These are phyloP conservation scores for Pyrochroa serraticornis DNA, from an alignment of 2,888 invertebrate species.

Conservation along the genomic window DNA sequence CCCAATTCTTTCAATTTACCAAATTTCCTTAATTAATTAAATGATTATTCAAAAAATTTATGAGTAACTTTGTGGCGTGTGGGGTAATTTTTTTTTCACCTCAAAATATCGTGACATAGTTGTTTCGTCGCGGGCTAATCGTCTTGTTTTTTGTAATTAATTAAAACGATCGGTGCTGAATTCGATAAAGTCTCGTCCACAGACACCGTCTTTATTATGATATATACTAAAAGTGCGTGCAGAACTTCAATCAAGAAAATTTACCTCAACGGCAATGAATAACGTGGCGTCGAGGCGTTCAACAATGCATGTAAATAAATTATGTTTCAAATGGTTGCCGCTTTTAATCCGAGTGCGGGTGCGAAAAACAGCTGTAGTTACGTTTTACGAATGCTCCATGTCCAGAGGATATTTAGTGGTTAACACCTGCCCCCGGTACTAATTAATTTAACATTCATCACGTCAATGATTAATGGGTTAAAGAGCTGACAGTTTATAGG, in stretches of 20 bases:
- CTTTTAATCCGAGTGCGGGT: conserved; percentile 23
- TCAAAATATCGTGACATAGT: too few species aligned
- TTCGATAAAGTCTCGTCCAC: too few species aligned
- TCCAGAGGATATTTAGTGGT: conserved; percentile 32
- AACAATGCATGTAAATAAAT: conserved; percentile 32
- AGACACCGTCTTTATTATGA: conserved; percentile 19
- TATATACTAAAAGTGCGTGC: conserved; percentile 33
- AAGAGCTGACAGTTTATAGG: conserved; percentile 1
- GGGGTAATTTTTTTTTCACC: too few species aligned
- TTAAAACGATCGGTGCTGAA: too few species aligned
- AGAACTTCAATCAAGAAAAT: conserved; percentile 33
- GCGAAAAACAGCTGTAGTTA: conserved; percentile 36
- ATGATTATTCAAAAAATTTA: too few species aligned
- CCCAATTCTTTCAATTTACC: too few species aligned
- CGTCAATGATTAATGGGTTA: neutral
- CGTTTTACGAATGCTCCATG: conserved; percentile 34
- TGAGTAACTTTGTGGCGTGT: too few species aligned
- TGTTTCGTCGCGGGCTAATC: too few species aligned
- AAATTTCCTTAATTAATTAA: too few species aligned
- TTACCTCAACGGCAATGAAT: conserved; percentile 21
- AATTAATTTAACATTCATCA: conserved; percentile 23
- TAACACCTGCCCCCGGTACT: conserved; percentile 31
- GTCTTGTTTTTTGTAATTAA: too few species aligned
- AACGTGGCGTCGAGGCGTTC: conserved; percentile 23
- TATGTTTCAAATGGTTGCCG: conserved; percentile 29